Conservation (phyloP, 2,797 vertebrate genomes). For the Propithecus perrieri region DNA sequence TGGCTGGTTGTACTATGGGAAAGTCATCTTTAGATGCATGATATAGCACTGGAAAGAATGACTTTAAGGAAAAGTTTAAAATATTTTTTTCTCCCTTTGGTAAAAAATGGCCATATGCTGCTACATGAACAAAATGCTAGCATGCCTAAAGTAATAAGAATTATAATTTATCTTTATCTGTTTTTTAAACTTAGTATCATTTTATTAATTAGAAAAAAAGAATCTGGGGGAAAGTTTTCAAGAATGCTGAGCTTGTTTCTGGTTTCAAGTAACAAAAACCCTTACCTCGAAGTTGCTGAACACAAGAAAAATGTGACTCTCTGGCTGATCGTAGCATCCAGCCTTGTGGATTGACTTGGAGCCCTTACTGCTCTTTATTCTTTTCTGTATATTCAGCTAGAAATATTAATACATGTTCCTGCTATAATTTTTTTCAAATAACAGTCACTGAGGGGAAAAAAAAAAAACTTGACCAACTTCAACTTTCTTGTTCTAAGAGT, state of each 20-base stretch:
- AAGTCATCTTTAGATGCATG: constrained; percentile 35
- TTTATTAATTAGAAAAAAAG: background rate
- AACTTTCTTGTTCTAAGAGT: background rate
- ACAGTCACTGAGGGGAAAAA: background rate
- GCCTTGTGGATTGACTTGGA: background rate
- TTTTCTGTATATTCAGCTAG: constrained; percentile 1
- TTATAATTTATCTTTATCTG: background rate
- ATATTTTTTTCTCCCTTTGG: background rate
- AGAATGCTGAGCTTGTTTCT: too few relatives aligned
- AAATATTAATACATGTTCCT: background rate
- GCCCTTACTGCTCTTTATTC: background rate
- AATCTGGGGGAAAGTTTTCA: background rate
- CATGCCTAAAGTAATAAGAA: background rate
- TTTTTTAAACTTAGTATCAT: background rate
- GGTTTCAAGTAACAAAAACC: background rate
- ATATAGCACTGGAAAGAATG: background rate
- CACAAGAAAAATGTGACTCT: background rate
- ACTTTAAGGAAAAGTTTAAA: background rate
- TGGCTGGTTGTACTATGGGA: background rate
- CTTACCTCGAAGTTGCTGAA: background rate
- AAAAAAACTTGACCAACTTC: background rate
- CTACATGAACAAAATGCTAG: background rate
- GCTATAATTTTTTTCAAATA: background rate
- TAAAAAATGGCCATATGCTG: background rate
- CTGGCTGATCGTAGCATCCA: background rate